Evolutionary conservation across 2,888 invertebrate genomes (phyloP).

Genomic region (Cactoblastis cactorum): DNA sequence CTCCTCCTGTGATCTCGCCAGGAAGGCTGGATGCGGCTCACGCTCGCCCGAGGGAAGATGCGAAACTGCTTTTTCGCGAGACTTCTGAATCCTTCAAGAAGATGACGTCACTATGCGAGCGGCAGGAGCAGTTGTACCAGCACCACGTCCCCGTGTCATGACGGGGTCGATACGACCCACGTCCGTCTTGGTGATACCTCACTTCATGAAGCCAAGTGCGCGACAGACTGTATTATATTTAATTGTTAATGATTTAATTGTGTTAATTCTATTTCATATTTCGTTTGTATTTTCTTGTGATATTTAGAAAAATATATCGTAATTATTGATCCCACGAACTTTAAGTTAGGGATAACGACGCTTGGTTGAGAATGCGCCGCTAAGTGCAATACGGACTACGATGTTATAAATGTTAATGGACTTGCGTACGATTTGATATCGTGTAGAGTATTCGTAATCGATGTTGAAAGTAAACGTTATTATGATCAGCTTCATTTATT

Average conservation of each 20-base stretch:
- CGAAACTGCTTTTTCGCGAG: slow-evolving; percentile 76
- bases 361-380: slow-evolving; percentile 64
- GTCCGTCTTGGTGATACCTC: slow-evolving; percentile 66
- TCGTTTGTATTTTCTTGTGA: slow-evolving; percentile 79
- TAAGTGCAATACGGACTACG: slow-evolving; percentile 73
- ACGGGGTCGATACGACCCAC: slow-evolving; percentile 59
- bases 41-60: slow-evolving; percentile 64
- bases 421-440: slow-evolving; percentile 63
- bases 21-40: slow-evolving; percentile 68
- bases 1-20: slow-evolving; percentile 70
- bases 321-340: slow-evolving; percentile 74
- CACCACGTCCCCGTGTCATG: slow-evolving; percentile 78
- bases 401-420: slow-evolving; percentile 72
- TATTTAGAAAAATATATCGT: slow-evolving; percentile 78
- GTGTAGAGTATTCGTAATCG: slow-evolving; percentile 76
- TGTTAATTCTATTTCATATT: slow-evolving; percentile 77
- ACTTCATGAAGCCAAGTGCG: slow-evolving; percentile 42
- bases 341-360: slow-evolving; percentile 72
- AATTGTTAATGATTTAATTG: slow-evolving; percentile 78
- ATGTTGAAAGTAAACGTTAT: slow-evolving; percentile 80
- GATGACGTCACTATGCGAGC: slow-evolving; percentile 76
- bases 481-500: slow-evolving; percentile 78
- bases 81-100: slow-evolving; percentile 74
- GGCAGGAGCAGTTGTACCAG: slow-evolving; percentile 75
- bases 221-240: slow-evolving; percentile 64